Conservation (phyloP, 2,113 vertebrate genomes). For the Urocynchramus pylzowi region DNA sequence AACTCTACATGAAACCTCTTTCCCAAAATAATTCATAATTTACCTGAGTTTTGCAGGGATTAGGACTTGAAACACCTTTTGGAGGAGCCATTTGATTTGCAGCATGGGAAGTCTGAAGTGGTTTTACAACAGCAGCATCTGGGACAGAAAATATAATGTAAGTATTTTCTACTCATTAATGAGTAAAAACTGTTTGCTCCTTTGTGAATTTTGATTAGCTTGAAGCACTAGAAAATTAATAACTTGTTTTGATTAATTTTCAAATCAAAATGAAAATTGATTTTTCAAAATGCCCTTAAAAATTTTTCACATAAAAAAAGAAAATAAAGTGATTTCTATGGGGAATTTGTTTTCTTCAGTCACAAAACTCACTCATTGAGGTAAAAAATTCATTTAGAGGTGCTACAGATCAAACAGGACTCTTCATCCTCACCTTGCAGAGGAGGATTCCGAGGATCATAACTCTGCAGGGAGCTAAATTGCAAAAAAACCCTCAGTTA, state of each 20-base stretch:
- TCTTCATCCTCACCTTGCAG: slow-evolving; percentile 32
- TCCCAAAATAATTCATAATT: background rate
- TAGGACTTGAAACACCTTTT: background rate
- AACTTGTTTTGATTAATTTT: background rate
- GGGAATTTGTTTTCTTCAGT: background rate
- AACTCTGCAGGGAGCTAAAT: slow-evolving; percentile 47
- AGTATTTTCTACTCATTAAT: background rate
- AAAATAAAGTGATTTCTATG: background rate
- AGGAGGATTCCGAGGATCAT: background rate
- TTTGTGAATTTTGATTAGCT: background rate
- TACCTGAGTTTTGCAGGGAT: slow-evolving; percentile 22
- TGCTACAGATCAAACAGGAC: background rate
- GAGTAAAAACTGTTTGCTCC: background rate
- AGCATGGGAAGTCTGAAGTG: slow-evolving; percentile 19
- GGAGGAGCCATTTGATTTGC: slow-evolving; percentile 24
- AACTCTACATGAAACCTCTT: background rate
- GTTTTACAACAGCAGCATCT: slow-evolving; percentile 9
- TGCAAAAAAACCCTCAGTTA: background rate
- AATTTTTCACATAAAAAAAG: background rate
- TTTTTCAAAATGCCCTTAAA: no score
- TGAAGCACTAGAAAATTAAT: background rate
- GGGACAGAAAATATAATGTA: background rate
- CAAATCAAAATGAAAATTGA: no score
- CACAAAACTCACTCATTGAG: background rate
- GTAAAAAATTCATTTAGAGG: background rate